Base-by-base conservation (phyloP, 92 coral and sea anemone species). In the Galaxea fascicularis region DNA sequence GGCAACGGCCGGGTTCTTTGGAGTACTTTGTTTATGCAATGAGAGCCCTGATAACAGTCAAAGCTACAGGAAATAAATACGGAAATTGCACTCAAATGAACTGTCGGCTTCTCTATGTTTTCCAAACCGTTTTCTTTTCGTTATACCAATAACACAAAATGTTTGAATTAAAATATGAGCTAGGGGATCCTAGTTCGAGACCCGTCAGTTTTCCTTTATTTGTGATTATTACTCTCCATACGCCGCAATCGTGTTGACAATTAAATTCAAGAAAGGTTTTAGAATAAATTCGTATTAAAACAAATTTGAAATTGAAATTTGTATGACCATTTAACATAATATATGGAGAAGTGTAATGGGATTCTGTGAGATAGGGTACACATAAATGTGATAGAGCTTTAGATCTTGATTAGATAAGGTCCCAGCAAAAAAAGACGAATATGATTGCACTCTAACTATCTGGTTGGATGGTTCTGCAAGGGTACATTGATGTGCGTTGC, bases 21-120 rank as follows among this genome's bases (percentile, higher is more conserved):
- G 45, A 46, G 66, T 39, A 31, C 53, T 18, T 21, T 22, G 15
- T 79, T 66, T 47, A 28, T n/a, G 57, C 74, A 29, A 65, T 64
- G 46, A 51, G 65, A 4, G 4, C 9, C 29, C 24, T 51, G 84
- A 79, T 49, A 31, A 49, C 64, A 79, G 24, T 52, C 27, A 21
- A 31, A 20, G 25, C 13, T 3, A 29, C 66, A 53, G 84, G 84
- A 79, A 79, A 79, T 79, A 46, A 79, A 79, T 6, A 11, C 29
- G 64, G 82, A 77, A 63, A 51, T 79, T 51, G 15, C 39, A 20
- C 28, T 51, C 18, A 16, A 44, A 79, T 79, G 84, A 41, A 64
- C 17, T 62, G 45, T 65, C 17, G 20, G 28, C 66, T 22, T 4
- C 8, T 22, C 25, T 1, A 12, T 60, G 66, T 8, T 65, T 0